Evolutionary conservation across 2,797 vertebrate species (phyloP).

Genomic region (Trachops cirrhosus): DNA sequence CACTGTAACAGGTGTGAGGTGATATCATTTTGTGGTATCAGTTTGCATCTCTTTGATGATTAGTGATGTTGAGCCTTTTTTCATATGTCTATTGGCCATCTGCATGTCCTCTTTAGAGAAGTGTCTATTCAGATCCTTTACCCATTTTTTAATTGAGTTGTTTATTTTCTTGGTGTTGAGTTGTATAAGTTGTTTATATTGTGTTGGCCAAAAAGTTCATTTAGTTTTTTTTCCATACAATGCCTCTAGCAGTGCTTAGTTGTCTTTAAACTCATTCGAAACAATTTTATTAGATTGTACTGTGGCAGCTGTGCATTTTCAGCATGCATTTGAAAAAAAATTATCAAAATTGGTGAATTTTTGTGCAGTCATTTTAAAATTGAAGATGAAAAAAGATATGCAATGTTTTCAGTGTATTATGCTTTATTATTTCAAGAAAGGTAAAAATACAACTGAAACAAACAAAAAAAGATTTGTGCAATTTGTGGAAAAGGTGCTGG

Average conservation of each 20-base stretch:
- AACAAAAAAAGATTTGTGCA: neutral
- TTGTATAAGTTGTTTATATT: neutral
- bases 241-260: neutral
- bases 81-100: neutral
- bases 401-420: neutral
- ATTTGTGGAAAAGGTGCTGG: neutral
- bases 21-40: neutral
- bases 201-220: neutral
- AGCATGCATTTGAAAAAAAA: neutral
- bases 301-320: neutral
- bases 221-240: neutral
- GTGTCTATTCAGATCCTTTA: neutral
- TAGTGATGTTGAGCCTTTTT: neutral
- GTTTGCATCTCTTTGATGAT: neutral
- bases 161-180: neutral
- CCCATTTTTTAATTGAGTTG: neutral
- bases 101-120: neutral
- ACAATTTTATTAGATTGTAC: neutral
- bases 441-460: neutral
- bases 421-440: neutral
- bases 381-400: neutral
- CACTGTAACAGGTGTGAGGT: neutral
- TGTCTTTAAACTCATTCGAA: neutral
- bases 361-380: neutral
- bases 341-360: neutral